phyloP scores from a whole-genome alignment of 1,140 invertebrate genomes.

The Drosophila teissieri region DNA sequence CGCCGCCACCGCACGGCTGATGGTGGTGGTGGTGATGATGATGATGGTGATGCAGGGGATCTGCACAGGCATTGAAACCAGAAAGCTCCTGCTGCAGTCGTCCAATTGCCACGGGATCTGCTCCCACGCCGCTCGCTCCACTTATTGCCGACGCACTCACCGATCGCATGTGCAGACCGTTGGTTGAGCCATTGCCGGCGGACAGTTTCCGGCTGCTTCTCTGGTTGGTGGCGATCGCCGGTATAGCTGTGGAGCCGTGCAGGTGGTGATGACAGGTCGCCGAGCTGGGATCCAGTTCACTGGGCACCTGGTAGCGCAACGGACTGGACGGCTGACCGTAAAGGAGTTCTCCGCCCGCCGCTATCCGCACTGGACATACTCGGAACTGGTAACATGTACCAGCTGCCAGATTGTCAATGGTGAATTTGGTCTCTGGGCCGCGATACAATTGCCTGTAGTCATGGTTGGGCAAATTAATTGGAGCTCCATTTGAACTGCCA shows the following conservation, averaged over 20 bases:
- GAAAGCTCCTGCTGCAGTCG: constrained; percentile 70
- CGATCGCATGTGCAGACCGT: constrained; percentile 63
- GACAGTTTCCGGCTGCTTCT: constrained; percentile 70
- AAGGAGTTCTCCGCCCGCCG: constrained; percentile 86
- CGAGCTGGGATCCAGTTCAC: constrained; percentile 55
- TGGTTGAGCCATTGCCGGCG: constrained; percentile 35
- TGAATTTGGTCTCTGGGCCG: constrained; percentile 88
- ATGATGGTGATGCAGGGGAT: constrained; percentile 80
- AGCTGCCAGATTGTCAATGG: constrained; percentile 88
- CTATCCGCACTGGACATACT: constrained; percentile 89
- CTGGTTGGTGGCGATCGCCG: constrained; percentile 34
- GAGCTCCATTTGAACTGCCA: constrained; percentile 39
- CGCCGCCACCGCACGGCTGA: constrained; percentile 34
- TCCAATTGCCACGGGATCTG: constrained; percentile 55
- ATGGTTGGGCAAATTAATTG: constrained; percentile 62
- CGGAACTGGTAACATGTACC: constrained; percentile 90
- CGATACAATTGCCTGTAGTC: constrained; percentile 88
- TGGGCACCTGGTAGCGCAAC: constrained; percentile 84
- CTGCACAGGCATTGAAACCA: constrained; percentile 67
- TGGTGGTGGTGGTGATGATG: constrained; percentile 82
- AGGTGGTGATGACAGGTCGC: constrained; percentile 49
- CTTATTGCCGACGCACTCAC: constrained; percentile 77
- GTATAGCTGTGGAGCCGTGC: constrained; percentile 37
- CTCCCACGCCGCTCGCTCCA: constrained; percentile 63
- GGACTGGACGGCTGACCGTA: constrained; percentile 88